phyloP scores from a whole-genome alignment of 2,888 invertebrate genomes.

The Pasiphila rectangulata region DNA sequence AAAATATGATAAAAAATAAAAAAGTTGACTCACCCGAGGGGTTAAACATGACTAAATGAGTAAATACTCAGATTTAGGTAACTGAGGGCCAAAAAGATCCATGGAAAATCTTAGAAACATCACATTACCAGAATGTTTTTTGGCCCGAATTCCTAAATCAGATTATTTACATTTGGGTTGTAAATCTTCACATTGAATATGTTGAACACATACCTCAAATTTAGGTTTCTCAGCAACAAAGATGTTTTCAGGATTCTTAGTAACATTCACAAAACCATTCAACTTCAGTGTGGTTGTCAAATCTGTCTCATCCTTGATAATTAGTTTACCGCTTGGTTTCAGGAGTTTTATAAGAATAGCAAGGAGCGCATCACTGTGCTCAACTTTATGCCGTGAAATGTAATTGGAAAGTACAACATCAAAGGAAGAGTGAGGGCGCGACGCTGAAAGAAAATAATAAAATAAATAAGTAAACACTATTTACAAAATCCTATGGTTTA shows the following conservation, averaged over 20 bases:
- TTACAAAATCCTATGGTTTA: too few species aligned
- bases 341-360: conserved; percentile 81
- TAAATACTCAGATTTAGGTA: too few species aligned
- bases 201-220: conserved; percentile 84
- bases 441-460: conserved; percentile 63
- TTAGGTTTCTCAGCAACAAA: conserved; percentile 83
- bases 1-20: too few species aligned
- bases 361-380: conserved; percentile 69
- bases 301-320: conserved; percentile 72
- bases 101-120: too few species aligned
- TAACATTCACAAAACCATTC: conserved; percentile 82
- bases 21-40: too few species aligned
- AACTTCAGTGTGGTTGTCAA: conserved; percentile 80
- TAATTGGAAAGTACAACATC: conserved; percentile 82
- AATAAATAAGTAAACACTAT: background rate
- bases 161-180: too few species aligned
- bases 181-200: too few species aligned
- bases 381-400: conserved; percentile 62
- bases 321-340: conserved; percentile 82
- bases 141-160: too few species aligned
- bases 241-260: conserved; percentile 48
- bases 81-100: too few species aligned
- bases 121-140: too few species aligned
- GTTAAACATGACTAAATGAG: too few species aligned
- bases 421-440: conserved; percentile 80